phyloP scores from a whole-genome alignment of 2,113 vertebrate genomes.

The Laterallus jamaicensis region DNA sequence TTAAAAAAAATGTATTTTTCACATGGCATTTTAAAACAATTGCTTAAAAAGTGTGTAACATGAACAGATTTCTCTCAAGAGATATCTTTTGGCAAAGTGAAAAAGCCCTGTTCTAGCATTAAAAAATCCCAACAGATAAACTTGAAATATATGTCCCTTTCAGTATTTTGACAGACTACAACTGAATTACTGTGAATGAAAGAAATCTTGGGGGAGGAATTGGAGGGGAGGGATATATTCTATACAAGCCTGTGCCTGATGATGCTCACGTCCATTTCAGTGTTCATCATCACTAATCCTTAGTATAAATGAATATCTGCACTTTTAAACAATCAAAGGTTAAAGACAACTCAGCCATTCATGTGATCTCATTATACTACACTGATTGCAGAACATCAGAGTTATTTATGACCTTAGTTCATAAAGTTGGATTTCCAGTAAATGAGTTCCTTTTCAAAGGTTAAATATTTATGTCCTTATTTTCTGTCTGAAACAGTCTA shows the following conservation, averaged over 20 bases:
- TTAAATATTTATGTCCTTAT: slow-evolving; percentile 77
- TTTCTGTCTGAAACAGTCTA: slow-evolving; percentile 49
- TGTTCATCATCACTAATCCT: slow-evolving; percentile 37
- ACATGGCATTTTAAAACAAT: not conserved
- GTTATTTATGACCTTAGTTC: slow-evolving; percentile 71
- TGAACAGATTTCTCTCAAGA: slow-evolving; percentile 25
- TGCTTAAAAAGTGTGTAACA: not conserved
- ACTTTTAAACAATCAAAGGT: slow-evolving; percentile 76
- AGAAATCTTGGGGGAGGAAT: not conserved
- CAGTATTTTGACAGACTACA: slow-evolving; percentile 62
- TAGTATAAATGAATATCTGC: slow-evolving; percentile 52
- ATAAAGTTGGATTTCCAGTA: slow-evolving; percentile 73
- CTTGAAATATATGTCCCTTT: slow-evolving; percentile 62
- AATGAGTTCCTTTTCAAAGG: slow-evolving; percentile 70
- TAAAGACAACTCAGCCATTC: slow-evolving; percentile 67
- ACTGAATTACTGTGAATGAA: slow-evolving; percentile 50
- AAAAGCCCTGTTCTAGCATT: slow-evolving; percentile 31
- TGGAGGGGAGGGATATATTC: slow-evolving; percentile 12
- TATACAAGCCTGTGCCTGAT: not conserved
- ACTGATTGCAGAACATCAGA: slow-evolving; percentile 68
- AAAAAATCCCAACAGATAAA: slow-evolving; percentile 56
- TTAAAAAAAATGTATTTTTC: not conserved
- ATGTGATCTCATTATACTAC: slow-evolving; percentile 65
- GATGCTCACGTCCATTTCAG: not conserved
- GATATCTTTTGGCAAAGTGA: slow-evolving; percentile 25